These are phyloP conservation scores for Phalloptychus januarius DNA, from an alignment of 2,797 vertebrate genomes.

Conservation along the genomic window DNA sequence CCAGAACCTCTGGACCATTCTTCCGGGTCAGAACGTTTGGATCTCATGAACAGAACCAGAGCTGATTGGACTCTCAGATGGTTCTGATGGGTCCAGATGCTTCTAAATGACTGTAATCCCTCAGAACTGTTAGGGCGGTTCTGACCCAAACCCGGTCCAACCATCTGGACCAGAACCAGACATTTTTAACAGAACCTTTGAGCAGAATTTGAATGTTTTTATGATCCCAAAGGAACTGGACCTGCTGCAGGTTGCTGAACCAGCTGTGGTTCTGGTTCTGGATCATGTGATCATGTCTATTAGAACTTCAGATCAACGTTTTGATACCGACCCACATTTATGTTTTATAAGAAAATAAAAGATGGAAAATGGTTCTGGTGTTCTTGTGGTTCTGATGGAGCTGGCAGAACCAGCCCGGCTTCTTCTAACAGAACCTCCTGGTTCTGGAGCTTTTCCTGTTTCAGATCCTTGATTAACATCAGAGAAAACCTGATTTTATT, in stretches of 20 bases:
- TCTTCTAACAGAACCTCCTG: too few relatives aligned
- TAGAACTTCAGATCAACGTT: background rate
- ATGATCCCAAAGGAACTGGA: background rate
- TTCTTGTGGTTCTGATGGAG: background rate
- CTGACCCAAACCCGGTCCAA: background rate
- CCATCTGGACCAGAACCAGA: background rate
- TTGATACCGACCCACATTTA: background rate
- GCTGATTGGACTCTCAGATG: background rate
- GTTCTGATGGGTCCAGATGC: background rate
- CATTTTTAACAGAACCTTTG: background rate
- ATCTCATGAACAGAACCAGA: background rate
- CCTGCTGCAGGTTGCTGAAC: background rate
- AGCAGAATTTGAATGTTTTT: background rate
- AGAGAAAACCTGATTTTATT: too few relatives aligned
- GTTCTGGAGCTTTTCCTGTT: too few relatives aligned
- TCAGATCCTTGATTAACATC: too few relatives aligned
- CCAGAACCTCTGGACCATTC: too few relatives aligned
- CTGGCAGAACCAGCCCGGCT: background rate
- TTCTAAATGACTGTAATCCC: background rate
- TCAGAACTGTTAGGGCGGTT: background rate
- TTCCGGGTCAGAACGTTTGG: background rate
- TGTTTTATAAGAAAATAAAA: slow-evolving; percentile 1
- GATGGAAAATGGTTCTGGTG: background rate
- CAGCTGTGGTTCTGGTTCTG: background rate
- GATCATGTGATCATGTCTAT: background rate